These are phyloP conservation scores for Sternotherus odoratus DNA, from an alignment of 2,797 vertebrate species.

Conservation along the genomic window DNA sequence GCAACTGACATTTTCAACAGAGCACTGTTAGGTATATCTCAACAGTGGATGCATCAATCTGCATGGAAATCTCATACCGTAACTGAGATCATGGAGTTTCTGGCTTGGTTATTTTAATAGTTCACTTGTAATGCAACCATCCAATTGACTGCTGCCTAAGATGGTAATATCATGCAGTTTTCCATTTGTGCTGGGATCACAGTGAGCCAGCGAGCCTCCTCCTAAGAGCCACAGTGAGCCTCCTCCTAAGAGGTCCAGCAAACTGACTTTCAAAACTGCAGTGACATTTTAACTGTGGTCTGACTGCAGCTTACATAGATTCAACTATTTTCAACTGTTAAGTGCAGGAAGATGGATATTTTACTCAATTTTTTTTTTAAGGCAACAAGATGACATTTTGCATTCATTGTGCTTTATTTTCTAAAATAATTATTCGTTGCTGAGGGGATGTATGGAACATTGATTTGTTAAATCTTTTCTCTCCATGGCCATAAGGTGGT, in stretches of 20 bases:
- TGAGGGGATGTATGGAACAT: neutral
- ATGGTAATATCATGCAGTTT: neutral
- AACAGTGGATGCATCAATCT: no score
- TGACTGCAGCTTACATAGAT: neutral
- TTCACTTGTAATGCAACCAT: neutral
- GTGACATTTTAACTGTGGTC: rapidly evolving
- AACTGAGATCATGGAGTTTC: neutral
- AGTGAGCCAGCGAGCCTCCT: no score
- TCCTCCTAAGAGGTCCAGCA: neutral
- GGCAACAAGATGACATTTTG: neutral
- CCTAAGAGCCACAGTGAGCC: no score
- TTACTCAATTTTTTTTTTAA: neutral
- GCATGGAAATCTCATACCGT: neutral
- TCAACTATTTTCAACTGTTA: neutral
- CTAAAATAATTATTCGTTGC: neutral
- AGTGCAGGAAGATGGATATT: neutral
- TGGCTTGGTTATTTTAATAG: neutral
- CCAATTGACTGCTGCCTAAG: neutral
- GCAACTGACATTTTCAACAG: neutral
- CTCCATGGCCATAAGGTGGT: neutral
- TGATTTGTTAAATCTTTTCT: neutral
- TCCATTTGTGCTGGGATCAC: neutral
- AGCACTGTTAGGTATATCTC: no score
- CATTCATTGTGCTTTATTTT: neutral
- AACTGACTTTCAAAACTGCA: neutral